Evolutionary conservation across 2,113 vertebrate species (phyloP), one percentile per base, ranked within the genome.

Genomic region (Sinocyclocheilus anophthalmus): DNA sequence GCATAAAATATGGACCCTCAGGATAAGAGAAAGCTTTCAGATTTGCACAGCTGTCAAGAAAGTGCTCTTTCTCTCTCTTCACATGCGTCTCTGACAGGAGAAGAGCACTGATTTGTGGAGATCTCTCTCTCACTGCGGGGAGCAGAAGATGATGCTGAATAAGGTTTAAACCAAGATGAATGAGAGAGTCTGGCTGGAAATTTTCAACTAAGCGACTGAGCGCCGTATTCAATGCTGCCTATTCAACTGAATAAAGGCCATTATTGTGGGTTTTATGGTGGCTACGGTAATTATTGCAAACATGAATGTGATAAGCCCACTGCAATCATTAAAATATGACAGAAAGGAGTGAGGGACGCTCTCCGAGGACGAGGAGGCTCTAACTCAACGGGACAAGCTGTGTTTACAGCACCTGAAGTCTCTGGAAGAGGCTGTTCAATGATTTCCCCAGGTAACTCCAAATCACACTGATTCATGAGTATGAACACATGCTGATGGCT

Each of bases 1-100:
- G 42, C 39, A 78, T 87, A 82, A 89, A 70, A 89, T 77, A 84
- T 89, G 70, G 73, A 61, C 50, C 85, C 83, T 77, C 37, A 78
- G 82, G 88, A 85, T 26, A 78, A 83, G 63, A 82, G 72, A 76
- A 73, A 75, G 83, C 48, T 72, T 76, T 61, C 45, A 81, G 83
- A 87, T 82, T 87, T 75, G 61, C 70, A 81, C 77, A 77, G 63
- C 82, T 85, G 88, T 86, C 85, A 84, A 45, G 45, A 59, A 67
- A 61, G 53, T 50, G 57, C 10, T 69, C 77, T 69, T 81, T 75
- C 22, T 80, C 48, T 61, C 42, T 83, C 85, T 76, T 76, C 75
- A 75, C 26, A 50, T 79, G 61, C 53, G 1, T 26, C 30, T 75
- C 75, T 84, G 88, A 87, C 77, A 87, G 77, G 55, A 70, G 61